phyloP scores from a whole-genome alignment of 2,797 vertebrate species.

The Pipistrellus kuhlii region DNA sequence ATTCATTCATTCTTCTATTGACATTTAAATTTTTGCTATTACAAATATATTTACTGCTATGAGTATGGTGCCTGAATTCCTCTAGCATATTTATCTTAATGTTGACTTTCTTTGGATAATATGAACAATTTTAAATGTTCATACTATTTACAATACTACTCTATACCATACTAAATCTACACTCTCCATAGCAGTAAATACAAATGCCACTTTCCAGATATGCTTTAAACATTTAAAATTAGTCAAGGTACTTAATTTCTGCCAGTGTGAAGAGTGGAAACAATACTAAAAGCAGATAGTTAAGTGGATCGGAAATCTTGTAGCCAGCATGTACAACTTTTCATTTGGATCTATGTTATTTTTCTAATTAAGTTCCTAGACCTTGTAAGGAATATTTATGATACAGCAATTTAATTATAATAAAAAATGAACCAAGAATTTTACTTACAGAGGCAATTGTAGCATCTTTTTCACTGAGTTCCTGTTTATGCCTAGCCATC shows the following conservation, averaged over 20 bases:
- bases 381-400: slow-evolving; percentile 7
- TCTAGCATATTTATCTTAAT: not conserved
- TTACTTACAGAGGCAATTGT: slow-evolving; percentile 95
- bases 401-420: not conserved
- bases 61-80: not conserved
- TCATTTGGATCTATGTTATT: not conserved
- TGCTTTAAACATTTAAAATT: not conserved
- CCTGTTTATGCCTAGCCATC: slow-evolving; percentile 96
- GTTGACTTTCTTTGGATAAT: not conserved
- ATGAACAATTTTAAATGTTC: not conserved
- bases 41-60: not conserved
- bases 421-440: not conserved
- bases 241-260: not conserved
- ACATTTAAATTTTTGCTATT: not conserved
- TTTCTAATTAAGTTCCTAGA: not conserved
- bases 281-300: not conserved
- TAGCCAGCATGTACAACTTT: not conserved
- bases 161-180: not conserved
- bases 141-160: not conserved
- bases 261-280: not conserved
- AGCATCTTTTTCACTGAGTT: slow-evolving; percentile 95
- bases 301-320: not conserved
- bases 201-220: not conserved
- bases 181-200: not conserved
- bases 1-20: not conserved